Percentiles rank a stretch among this genome's conserved stretches.
Evolutionary conservation across 2,888 invertebrate species (phyloP).

Genomic region (Drosophila fungiperda): DNA sequence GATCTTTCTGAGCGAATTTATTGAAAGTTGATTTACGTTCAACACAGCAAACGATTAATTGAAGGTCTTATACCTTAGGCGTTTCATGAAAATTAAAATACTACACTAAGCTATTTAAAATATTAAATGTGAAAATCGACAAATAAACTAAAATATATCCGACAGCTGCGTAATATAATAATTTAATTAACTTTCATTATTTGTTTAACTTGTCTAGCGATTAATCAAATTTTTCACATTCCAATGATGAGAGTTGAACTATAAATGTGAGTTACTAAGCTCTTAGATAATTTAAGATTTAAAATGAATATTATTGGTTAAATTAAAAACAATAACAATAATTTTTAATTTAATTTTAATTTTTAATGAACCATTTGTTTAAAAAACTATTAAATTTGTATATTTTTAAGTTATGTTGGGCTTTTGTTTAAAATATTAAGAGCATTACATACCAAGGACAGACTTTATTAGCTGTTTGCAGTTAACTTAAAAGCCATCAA

Average conservation of each 20-base stretch:
- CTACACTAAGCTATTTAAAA: too few relatives aligned
- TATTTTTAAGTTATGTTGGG: not conserved
- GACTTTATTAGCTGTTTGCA: constrained; percentile 6
- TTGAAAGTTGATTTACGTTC: not conserved
- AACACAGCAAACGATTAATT: not conserved
- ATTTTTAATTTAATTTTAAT: not conserved
- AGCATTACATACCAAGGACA: not conserved
- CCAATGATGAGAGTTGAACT: not conserved
- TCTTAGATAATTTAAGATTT: not conserved
- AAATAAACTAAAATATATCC: not conserved
- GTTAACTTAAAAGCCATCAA: constrained; percentile 2
- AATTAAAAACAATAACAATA: not conserved
- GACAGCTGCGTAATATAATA: not conserved
- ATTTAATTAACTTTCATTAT: not conserved
- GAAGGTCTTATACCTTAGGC: not conserved
- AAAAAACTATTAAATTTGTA: not conserved
- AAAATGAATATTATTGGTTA: not conserved
- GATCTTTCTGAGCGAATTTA: not conserved
- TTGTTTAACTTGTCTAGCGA: not conserved
- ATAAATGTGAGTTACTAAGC: not conserved
- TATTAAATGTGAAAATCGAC: too few relatives aligned
- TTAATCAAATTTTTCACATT: not conserved
- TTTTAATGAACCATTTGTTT: not conserved
- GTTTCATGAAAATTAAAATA: not conserved
- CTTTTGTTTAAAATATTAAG: not conserved